A percentile compares a stretch with the other conserved stretches of the same genome.
phyloP scores from a whole-genome alignment of 92 coral and sea anemone genomes.

The Desmophyllum pertusum region DNA sequence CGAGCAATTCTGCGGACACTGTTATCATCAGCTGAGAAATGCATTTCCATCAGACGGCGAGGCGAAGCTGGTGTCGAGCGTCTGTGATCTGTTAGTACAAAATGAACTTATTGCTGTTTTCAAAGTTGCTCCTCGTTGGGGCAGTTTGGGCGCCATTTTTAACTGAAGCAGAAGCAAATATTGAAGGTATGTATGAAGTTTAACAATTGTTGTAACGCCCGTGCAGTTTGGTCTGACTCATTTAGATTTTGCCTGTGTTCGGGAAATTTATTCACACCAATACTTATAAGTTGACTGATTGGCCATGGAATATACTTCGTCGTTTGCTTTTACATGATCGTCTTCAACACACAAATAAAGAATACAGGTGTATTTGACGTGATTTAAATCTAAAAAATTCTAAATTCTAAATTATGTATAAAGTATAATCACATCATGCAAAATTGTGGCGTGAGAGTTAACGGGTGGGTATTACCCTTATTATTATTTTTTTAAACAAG shows the following conservation, averaged over 20 bases:
- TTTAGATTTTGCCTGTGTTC: not conserved
- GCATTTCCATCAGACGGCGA: not conserved
- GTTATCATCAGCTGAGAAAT: constrained; percentile 1
- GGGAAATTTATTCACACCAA: not conserved
- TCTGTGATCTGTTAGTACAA: not conserved
- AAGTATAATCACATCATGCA: not conserved
- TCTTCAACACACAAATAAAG: not conserved
- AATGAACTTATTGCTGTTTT: constrained; percentile 13
- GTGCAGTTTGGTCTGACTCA: not conserved
- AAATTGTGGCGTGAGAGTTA: not conserved
- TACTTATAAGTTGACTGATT: not conserved
- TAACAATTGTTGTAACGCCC: not conserved
- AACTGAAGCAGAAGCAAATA: not conserved
- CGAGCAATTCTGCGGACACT: not conserved
- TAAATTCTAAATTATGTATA: not conserved
- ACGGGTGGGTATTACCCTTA: not conserved
- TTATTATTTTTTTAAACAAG: not conserved
- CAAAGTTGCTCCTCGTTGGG: not conserved
- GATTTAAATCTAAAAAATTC: not conserved
- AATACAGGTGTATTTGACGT: not conserved
- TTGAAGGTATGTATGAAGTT: constrained; percentile 20
- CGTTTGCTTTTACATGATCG: not conserved
- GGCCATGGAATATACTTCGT: not conserved
- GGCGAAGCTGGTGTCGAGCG: not conserved
- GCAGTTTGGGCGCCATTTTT: not conserved